Evolutionary conservation across 2,797 vertebrate species (phyloP).

Genomic region (Numenius phaeopus): DNA sequence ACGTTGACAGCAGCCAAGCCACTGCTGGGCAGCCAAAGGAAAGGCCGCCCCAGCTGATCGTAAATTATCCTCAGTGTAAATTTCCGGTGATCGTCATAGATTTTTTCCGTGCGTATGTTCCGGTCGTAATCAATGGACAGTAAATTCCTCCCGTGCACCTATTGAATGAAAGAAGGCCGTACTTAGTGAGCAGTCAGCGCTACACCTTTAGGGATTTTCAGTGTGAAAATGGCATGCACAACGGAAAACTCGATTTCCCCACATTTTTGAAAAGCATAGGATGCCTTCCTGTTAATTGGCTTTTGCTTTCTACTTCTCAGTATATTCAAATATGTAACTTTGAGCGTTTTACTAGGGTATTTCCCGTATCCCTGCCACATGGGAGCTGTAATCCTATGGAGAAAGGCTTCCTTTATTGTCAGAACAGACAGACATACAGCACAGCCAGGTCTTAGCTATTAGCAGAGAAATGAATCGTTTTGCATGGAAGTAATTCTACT

Average conservation of each 20-base stretch:
- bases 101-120: slow-evolving; percentile 98
- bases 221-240: accelerated
- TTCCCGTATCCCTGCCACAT: background rate
- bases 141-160: slow-evolving; percentile 97
- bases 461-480: background rate
- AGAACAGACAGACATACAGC: background rate
- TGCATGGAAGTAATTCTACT: background rate
- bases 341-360: background rate
- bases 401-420: background rate
- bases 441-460: background rate
- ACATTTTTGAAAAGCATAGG: background rate
- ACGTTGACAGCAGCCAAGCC: slow-evolving; percentile 97
- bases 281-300: background rate
- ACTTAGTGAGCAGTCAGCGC: background rate
- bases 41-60: slow-evolving; percentile 94
- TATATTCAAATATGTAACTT: background rate
- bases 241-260: background rate
- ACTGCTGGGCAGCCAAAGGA: slow-evolving; percentile 98
- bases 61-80: slow-evolving; percentile 98
- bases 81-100: slow-evolving; percentile 98
- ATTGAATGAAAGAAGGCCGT: background rate
- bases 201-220: accelerated
- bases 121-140: slow-evolving; percentile 98
- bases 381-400: background rate
- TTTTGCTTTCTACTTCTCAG: background rate